Conservation (phyloP, 2,888 invertebrate species). For the Ophraella communa region DNA sequence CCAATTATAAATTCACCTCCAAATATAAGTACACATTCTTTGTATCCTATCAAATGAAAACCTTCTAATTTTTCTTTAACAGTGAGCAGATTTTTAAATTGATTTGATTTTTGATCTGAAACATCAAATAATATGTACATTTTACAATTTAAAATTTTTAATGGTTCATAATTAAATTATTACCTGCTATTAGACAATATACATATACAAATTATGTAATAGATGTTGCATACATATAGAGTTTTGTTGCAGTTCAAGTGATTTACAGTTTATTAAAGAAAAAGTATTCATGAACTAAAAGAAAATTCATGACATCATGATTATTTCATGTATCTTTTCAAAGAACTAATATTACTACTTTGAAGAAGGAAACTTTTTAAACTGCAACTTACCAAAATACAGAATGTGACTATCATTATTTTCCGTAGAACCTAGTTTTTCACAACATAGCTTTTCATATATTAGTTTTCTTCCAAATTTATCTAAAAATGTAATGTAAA, state of each 20-base stretch:
- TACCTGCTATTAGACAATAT: too few species aligned
- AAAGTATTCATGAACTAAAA: too few species aligned
- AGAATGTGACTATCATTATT: slow-evolving; percentile 30
- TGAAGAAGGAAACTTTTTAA: too few species aligned
- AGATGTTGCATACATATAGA: too few species aligned
- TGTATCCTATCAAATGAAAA: slow-evolving; percentile 50
- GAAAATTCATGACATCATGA: too few species aligned
- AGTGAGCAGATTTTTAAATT: slow-evolving; percentile 36
- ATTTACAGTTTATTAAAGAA: too few species aligned
- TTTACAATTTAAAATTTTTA: background rate
- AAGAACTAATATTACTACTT: too few species aligned
- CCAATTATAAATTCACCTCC: slow-evolving; percentile 55
- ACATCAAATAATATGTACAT: slow-evolving; percentile 10
- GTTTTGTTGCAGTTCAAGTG: too few species aligned
- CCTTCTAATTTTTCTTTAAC: slow-evolving; percentile 45
- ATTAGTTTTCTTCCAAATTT: slow-evolving; percentile 40
- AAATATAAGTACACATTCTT: slow-evolving; percentile 52
- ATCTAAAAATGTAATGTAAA: slow-evolving; percentile 31
- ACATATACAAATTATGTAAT: too few species aligned
- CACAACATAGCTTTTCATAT: slow-evolving; percentile 39
- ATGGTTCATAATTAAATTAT: too few species aligned
- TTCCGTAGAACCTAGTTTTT: slow-evolving; percentile 26
- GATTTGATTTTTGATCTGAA: slow-evolving; percentile 31
- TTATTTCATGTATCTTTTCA: too few species aligned
- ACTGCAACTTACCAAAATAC: slow-evolving; percentile 38